Evolutionary conservation across 2,888 invertebrate species (phyloP).

Genomic region (Ametastegia equiseti): DNA sequence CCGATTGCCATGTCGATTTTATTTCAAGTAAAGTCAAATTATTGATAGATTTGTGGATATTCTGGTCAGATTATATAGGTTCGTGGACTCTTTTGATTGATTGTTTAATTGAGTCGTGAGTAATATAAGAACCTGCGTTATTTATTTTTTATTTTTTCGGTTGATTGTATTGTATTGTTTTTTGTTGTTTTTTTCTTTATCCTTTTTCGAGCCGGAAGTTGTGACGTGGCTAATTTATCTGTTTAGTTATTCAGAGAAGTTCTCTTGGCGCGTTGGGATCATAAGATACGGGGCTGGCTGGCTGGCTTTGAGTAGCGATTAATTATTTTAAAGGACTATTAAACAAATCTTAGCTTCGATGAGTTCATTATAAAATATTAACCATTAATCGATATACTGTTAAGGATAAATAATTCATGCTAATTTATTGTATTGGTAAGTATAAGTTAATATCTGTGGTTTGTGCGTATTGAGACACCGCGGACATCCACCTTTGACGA

Average conservation of each 20-base stretch:
- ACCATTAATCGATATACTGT: constrained; percentile 10
- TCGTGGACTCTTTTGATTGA: neutral
- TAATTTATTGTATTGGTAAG: no score
- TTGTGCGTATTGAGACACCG: neutral
- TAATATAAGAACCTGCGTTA: neutral
- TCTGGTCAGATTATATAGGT: no score
- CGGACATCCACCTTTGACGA: neutral
- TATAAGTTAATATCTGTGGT: neutral
- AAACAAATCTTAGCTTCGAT: constrained; percentile 12
- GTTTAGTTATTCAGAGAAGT: constrained; percentile 10
- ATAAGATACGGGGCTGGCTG: neutral
- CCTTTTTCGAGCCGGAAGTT: neutral
- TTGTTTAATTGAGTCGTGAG: constrained; percentile 24
- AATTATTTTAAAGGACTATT: constrained; percentile 12
- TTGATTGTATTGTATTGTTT: neutral
- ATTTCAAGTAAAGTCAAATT: neutral
- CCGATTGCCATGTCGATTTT: no score
- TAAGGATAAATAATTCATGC: constrained; percentile 7
- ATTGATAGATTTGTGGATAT: neutral
- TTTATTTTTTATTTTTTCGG: neutral
- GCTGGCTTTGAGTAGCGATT: constrained; percentile 9
- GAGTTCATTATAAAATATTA: neutral
- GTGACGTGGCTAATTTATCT: constrained; percentile 16
- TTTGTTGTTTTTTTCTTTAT: neutral
- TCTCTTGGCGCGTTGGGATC: neutral